Conservation (phyloP, 2,888 invertebrate genomes). For the Branchipolynoe longqiensis region DNA sequence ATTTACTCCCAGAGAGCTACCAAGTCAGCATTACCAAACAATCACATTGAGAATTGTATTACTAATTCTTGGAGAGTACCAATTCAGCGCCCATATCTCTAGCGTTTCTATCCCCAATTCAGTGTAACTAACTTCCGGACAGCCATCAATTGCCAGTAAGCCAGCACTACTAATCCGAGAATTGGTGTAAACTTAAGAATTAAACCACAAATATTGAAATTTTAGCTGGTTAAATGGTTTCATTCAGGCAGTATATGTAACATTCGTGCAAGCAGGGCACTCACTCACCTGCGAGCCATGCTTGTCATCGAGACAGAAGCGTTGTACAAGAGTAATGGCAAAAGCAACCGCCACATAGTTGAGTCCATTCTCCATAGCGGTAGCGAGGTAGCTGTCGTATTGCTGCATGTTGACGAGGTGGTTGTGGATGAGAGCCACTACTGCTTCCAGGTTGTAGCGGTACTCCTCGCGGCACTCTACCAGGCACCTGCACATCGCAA, state of each 20-base stretch:
- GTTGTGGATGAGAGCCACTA: slow-evolving; percentile 92
- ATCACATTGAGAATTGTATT: too few relatives aligned
- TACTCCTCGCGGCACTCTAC: slow-evolving; percentile 94
- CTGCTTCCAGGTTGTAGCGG: slow-evolving; percentile 94
- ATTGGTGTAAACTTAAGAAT: too few relatives aligned
- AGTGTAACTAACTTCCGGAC: too few relatives aligned
- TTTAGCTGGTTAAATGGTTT: too few relatives aligned
- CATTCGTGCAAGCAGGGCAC: slow-evolving; percentile 78
- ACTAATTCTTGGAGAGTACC: too few relatives aligned
- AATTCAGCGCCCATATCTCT: too few relatives aligned
- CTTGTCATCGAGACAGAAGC: slow-evolving; percentile 91
- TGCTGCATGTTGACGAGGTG: slow-evolving; percentile 91
- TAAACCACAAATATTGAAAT: too few relatives aligned
- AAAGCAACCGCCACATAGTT: slow-evolving; percentile 89
- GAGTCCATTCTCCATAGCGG: slow-evolving; percentile 91
- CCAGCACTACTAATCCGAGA: too few relatives aligned
- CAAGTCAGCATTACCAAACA: too few relatives aligned
- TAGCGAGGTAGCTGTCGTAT: slow-evolving; percentile 78
- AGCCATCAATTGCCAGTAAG: too few relatives aligned
- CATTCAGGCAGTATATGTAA: background rate
- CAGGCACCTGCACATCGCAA: slow-evolving; percentile 81
- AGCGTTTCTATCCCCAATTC: too few relatives aligned
- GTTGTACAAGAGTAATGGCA: slow-evolving; percentile 93
- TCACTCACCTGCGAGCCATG: slow-evolving; percentile 69
- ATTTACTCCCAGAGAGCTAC: too few relatives aligned